Evolutionary conservation across 2,797 vertebrate genomes (phyloP).

Genomic region (Xenopus petersii): DNA sequence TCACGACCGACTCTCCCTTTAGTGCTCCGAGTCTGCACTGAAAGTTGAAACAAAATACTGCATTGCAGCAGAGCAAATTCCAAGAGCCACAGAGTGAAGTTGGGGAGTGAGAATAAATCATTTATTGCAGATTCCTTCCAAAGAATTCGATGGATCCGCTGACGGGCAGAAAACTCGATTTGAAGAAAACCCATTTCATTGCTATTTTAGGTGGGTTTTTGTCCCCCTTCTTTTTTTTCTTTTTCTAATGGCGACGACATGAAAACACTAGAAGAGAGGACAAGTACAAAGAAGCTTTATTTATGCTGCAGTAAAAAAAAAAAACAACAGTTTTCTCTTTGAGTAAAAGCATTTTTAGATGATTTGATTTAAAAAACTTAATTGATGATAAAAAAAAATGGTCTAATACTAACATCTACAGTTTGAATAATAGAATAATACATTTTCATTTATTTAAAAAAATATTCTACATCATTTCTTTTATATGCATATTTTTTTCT

Average conservation of each 20-base stretch:
- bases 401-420: too few relatives aligned
- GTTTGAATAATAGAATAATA: too few relatives aligned
- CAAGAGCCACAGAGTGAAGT: slow-evolving; percentile 16
- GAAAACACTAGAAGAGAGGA: not conserved
- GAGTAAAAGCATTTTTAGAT: too few relatives aligned
- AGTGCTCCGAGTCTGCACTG: not conserved
- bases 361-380: too few relatives aligned
- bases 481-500: too few relatives aligned
- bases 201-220: not conserved
- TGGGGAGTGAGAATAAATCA: slow-evolving; percentile 23
- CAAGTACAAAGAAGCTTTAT: too few relatives aligned
- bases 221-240: not conserved
- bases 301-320: too few relatives aligned
- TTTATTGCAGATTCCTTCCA: slow-evolving; percentile 22
- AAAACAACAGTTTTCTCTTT: too few relatives aligned
- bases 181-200: not conserved
- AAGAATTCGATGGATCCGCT: slow-evolving; percentile 19
- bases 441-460: too few relatives aligned
- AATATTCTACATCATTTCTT: too few relatives aligned
- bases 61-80: slow-evolving; percentile 39
- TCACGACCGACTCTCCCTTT: not conserved
- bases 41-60: slow-evolving; percentile 30
- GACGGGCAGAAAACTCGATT: slow-evolving; percentile 1
- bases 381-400: too few relatives aligned
- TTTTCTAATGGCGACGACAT: not conserved